Conservation (phyloP, 2,113 vertebrate genomes). For the Dendrocopos noguchii region DNA sequence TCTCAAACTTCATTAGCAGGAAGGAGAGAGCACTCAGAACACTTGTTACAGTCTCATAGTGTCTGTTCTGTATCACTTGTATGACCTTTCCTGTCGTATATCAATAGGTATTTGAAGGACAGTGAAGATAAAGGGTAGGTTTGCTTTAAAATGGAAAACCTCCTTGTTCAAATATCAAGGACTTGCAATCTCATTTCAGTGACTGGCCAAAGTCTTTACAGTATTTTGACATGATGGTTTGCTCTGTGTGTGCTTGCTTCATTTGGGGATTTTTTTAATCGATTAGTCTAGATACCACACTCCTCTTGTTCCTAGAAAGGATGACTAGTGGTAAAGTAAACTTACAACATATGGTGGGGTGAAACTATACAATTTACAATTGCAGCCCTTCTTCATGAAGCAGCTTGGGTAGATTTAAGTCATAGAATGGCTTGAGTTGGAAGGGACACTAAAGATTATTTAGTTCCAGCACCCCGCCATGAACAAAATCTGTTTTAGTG, state of each 20-base stretch:
- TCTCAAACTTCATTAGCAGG: neutral
- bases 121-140: neutral
- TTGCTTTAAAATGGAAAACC: neutral
- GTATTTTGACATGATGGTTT: neutral
- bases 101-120: neutral
- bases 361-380: neutral
- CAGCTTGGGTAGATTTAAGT: neutral
- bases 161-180: neutral
- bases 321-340: neutral
- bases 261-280: neutral
- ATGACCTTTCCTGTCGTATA: neutral
- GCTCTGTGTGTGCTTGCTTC: neutral
- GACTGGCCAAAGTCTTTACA: neutral
- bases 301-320: neutral
- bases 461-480: too few relatives aligned
- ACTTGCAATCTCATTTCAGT: neutral
- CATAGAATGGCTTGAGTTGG: too few relatives aligned
- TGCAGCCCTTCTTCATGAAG: neutral
- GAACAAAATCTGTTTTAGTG: neutral
- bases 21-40: neutral
- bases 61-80: neutral
- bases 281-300: neutral
- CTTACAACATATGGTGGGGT: rapidly evolving
- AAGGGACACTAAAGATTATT: too few relatives aligned
- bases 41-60: neutral